Conservation (phyloP, 2,888 invertebrate species). For the Xestia sexstrigata region DNA sequence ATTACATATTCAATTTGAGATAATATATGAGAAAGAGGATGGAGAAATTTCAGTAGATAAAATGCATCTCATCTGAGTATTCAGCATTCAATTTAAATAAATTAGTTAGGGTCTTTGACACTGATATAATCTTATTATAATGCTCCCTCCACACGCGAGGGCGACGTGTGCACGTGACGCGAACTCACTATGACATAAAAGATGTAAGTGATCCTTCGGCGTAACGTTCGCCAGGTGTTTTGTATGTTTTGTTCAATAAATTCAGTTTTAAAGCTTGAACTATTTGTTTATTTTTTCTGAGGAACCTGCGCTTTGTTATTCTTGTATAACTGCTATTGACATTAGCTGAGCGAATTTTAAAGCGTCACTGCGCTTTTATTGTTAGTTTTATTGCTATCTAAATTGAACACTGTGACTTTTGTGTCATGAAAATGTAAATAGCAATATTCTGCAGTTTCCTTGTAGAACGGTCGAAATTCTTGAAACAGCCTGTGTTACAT, state of each 20-base stretch:
- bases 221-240: constrained; percentile 57
- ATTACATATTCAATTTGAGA: constrained; percentile 53
- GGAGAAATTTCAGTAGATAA: constrained; percentile 47
- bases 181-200: constrained; percentile 66
- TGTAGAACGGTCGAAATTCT: not conserved
- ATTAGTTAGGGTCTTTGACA: constrained; percentile 71
- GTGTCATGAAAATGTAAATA: constrained; percentile 10
- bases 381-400: constrained; percentile 10
- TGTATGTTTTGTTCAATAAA: constrained; percentile 36
- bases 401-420: not conserved
- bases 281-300: constrained; percentile 23
- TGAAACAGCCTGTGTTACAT: not conserved
- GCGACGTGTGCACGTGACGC: constrained; percentile 65
- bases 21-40: constrained; percentile 24
- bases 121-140: constrained; percentile 72
- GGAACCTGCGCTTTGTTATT: constrained; percentile 17
- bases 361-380: not conserved
- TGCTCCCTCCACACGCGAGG: constrained; percentile 63
- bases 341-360: constrained; percentile 20
- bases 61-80: constrained; percentile 53
- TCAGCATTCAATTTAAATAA: constrained; percentile 67
- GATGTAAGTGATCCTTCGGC: constrained; percentile 61
- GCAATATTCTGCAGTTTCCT: not conserved
- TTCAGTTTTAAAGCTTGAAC: constrained; percentile 19
- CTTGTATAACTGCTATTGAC: constrained; percentile 18